phyloP scores from a whole-genome alignment of 2,888 invertebrate genomes.

The Papilio elwesi region DNA sequence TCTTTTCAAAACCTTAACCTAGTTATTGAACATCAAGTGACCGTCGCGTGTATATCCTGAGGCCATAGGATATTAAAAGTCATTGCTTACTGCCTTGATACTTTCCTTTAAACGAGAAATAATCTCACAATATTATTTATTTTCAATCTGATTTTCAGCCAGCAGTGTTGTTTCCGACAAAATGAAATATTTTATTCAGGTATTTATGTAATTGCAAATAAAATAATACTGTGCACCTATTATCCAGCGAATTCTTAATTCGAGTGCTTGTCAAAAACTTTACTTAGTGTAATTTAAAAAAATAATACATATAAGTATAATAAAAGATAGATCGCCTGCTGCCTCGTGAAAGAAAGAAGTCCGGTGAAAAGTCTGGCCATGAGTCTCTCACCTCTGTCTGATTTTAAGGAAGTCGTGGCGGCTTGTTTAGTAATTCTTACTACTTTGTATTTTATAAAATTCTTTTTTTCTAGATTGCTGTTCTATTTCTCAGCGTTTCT shows the following conservation, averaged over 20 bases:
- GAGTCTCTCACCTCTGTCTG: too few species aligned
- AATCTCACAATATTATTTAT: slow-evolving; percentile 22
- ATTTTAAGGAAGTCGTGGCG: too few species aligned
- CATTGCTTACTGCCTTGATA: slow-evolving; percentile 36
- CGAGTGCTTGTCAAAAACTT: too few species aligned
- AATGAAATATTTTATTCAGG: slow-evolving; percentile 36
- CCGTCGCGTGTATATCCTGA: slow-evolving; percentile 45
- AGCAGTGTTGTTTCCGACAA: slow-evolving; percentile 24
- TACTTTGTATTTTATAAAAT: too few species aligned
- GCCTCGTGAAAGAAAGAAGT: too few species aligned
- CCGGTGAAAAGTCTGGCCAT: too few species aligned
- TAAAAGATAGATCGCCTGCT: too few species aligned
- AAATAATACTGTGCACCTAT: neutral
- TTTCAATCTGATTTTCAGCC: slow-evolving; percentile 27
- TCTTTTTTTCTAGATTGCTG: slow-evolving; percentile 47
- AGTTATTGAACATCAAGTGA: slow-evolving; percentile 37
- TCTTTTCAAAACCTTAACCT: slow-evolving; percentile 40
- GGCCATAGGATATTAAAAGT: slow-evolving; percentile 38
- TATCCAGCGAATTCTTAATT: neutral
- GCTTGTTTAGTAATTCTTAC: too few species aligned
- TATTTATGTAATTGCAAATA: slow-evolving; percentile 7
- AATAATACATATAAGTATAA: too few species aligned
- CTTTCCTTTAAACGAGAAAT: slow-evolving; percentile 28
- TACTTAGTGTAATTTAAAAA: too few species aligned
- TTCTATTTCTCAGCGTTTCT: slow-evolving; percentile 47